Base-by-base conservation (phyloP, 2,888 invertebrate species). In the Trachelus troglodyta region DNA sequence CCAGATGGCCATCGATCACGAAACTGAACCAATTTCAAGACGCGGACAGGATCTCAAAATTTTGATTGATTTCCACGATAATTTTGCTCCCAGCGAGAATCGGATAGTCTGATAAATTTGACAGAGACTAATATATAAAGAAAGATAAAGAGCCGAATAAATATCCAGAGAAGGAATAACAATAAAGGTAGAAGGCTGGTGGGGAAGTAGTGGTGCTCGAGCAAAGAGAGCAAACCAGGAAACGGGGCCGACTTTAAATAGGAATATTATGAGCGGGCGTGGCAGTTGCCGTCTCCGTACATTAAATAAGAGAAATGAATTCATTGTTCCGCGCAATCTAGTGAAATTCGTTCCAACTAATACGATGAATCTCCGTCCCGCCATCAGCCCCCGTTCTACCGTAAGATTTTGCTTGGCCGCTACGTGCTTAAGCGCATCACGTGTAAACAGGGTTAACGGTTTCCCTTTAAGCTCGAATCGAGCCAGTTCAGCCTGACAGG, bases 51-150 rank as follows among this genome's bases (percentile, higher is more conserved):
- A 40, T 37, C 15, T 15, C 37, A 12, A 37, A 37, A 15, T 40
- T 40, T 23, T 23, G 6, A 40, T 40, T 15, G 6, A 40, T 40
- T 23, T 15, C 40, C 40, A 0, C 40, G 4, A 35, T 35, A 35
- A 12, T 12, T 35, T 35, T 3, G 1, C 35, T 12, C 35, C 35
- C 35, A 35, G 35, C 35, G 0, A 35, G 12, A 35, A 12, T 37
- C 0, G 4, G 12, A 12, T 12, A 12, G 37, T 12, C 37, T 4
- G 37, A 37, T 12, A 37, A 37, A 37, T 4, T 12, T 37, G 0
- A 4, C 12, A 4, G 4, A 37, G 12, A 4, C 12, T 37, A 37
- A 37, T 37, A 15, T 82, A 81, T 77, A 69, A 71, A 56, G 75
- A 76, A 76, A 77, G 76, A 69, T 23, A 74, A 33, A 74, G 40